Base-by-base conservation (phyloP, 2,113 vertebrate species). In the Hiodon alosoides region DNA sequence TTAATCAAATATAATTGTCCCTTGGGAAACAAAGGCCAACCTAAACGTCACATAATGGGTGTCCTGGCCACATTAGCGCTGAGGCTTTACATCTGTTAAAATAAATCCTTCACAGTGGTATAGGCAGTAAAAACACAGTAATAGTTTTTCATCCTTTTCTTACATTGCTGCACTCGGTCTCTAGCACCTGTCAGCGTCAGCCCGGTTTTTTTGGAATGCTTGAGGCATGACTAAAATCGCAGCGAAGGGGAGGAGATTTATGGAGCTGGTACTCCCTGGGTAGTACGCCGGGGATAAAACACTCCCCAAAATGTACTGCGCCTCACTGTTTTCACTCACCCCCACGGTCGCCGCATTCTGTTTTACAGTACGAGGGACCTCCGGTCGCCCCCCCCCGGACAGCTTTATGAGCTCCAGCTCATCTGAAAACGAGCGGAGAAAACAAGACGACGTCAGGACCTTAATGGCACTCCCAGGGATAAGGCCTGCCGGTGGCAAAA, bases 151-250 rank as follows among this genome's bases (percentile, higher is more conserved):
- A 54, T 69, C 67, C 60, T 55, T 68, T 14, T 71, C 71, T 74
- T 9, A 48, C 64, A 68, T 66, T 62, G 67, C 84, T 85, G 81
- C 75, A 79, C 84, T 76, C 31, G 73, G 76, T 85, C 83, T 83
- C 74, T 72, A 78, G 75, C 88, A 87, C 88, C 86, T 89, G 85
- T 86, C 83, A 82, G 76, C 2, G 31, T 31, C 31, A 31, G 75
- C 78, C 52, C 47, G 11, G 75, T 3, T 13, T 70, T 83, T 85
- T 81, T 82, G 75, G 77, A 83, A 72, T 61, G 3, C 70, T 81
- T 11, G 48, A 79, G 75, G 74, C 75, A 81, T 70, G 47, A 74
- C 75, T 83, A 77, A 82, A 81, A 76, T 69, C 4, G 68, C 72
- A 81, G 76, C 67, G 55, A 67, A 67, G 80, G 76, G 75, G 74